Conservation (phyloP, 2,113 vertebrate species). For the Tauraco erythrolophus region DNA sequence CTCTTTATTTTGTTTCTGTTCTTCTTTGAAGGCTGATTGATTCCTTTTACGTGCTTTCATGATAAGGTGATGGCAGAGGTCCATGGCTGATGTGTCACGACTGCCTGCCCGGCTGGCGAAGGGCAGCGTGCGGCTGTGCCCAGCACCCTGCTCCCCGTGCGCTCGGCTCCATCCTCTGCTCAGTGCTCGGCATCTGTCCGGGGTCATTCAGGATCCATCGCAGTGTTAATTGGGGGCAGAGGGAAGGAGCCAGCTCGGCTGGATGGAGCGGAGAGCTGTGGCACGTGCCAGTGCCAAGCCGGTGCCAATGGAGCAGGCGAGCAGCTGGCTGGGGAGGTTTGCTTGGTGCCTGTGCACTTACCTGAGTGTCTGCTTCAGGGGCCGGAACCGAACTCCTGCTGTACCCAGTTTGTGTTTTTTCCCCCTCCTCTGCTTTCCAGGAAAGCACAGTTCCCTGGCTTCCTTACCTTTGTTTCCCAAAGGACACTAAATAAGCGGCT, state of each 20-base stretch:
- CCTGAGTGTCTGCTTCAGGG: neutral
- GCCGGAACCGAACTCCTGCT: neutral
- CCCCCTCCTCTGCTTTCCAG: neutral
- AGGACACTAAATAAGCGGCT: neutral
- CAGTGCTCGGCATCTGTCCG: neutral
- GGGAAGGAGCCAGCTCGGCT: too few relatives aligned
- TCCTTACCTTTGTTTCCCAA: neutral
- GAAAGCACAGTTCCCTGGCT: neutral
- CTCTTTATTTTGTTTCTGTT: neutral
- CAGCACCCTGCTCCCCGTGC: neutral
- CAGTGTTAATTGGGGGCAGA: neutral
- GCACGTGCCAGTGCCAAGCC: neutral
- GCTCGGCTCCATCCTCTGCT: neutral
- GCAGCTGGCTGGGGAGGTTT: neutral
- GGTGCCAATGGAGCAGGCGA: neutral
- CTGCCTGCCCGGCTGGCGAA: neutral
- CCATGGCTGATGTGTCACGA: neutral
- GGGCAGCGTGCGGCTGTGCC: neutral
- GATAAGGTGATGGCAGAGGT: neutral
- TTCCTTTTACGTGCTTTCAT: neutral
- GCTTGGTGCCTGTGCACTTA: neutral
- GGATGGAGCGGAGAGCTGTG: too few relatives aligned
- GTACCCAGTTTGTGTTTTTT: neutral
- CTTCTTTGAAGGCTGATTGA: neutral
- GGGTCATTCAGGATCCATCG: neutral